A percentile compares a stretch with the other conserved stretches of the same genome.
These are phyloP conservation scores for Chamaea fasciata DNA, from an alignment of 2,113 vertebrate genomes.

Conservation along the genomic window DNA sequence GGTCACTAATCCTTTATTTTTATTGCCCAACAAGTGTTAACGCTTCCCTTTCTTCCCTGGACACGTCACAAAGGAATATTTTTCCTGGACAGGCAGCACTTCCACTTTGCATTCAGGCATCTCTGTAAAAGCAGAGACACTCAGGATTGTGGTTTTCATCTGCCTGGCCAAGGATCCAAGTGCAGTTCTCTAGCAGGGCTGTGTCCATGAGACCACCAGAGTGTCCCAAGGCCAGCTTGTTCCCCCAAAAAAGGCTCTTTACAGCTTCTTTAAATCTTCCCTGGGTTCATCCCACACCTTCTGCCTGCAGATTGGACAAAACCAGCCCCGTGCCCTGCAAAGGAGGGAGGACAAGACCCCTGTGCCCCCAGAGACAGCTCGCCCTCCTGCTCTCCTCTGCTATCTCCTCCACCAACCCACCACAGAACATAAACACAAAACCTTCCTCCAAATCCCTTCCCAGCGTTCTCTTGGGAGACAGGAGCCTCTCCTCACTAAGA, in stretches of 20 bases:
- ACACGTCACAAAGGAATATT: neutral
- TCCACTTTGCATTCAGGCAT: neutral
- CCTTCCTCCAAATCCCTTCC: neutral
- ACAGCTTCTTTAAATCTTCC: neutral
- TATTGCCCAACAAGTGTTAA: neutral
- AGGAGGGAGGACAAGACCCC: neutral
- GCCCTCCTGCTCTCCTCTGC: neutral
- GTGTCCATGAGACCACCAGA: neutral
- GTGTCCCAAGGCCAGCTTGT: neutral
- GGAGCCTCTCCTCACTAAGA: neutral
- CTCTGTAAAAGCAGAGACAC: neutral
- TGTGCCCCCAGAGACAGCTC: fast-evolving
- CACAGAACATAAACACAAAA: neutral
- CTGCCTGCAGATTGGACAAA: neutral
- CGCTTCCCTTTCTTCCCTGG: neutral
- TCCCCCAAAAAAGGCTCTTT: neutral
- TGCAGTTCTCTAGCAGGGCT: fast-evolving
- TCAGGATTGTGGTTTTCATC: neutral
- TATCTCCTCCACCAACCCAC: fast-evolving
- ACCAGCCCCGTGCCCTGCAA: neutral
- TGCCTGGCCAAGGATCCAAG: neutral
- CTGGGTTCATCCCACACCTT: neutral
- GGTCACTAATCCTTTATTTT: neutral
- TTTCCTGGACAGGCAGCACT: neutral
- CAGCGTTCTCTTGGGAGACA: neutral